These are phyloP conservation scores for Cinclus cinclus DNA, from an alignment of 2,113 vertebrate species.

Conservation along the genomic window DNA sequence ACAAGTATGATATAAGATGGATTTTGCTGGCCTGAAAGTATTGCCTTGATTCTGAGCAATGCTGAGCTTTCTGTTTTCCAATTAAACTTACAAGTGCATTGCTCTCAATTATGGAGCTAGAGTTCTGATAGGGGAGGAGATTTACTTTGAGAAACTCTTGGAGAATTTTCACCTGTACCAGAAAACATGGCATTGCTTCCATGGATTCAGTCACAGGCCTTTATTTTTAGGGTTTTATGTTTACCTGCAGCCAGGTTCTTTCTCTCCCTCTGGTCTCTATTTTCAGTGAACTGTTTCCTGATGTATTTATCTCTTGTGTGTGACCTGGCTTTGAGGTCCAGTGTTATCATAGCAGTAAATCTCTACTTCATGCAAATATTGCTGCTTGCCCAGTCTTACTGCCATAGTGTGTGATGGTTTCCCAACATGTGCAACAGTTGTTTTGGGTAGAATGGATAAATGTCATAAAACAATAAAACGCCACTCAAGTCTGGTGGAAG, in stretches of 20 bases:
- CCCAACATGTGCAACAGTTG: not conserved
- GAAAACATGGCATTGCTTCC: not conserved
- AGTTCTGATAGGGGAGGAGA: not conserved
- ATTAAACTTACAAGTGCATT: not conserved
- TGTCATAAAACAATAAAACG: not conserved
- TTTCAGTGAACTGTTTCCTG: conserved; percentile 9
- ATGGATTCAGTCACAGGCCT: not conserved
- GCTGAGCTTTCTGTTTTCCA: conserved; percentile 13
- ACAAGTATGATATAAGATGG: not conserved
- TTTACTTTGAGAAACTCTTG: not conserved
- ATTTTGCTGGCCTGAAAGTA: not conserved
- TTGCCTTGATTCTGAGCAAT: conserved; percentile 1
- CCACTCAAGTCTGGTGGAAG: not conserved
- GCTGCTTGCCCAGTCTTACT: conserved; percentile 8
- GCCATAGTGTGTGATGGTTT: not conserved
- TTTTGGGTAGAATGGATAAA: not conserved
- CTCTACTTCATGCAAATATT: not conserved
- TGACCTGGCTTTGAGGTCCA: not conserved
- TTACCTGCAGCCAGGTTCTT: conserved; percentile 10
- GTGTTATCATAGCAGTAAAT: conserved; percentile 18
- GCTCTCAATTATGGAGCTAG: not conserved
- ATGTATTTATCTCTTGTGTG: conserved; percentile 1
- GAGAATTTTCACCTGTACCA: not conserved
- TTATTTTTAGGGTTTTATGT: conserved; percentile 6
- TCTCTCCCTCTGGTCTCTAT: not conserved